Conservation (phyloP, 2,888 invertebrate genomes). For the Malthinus seriepunctatus region DNA sequence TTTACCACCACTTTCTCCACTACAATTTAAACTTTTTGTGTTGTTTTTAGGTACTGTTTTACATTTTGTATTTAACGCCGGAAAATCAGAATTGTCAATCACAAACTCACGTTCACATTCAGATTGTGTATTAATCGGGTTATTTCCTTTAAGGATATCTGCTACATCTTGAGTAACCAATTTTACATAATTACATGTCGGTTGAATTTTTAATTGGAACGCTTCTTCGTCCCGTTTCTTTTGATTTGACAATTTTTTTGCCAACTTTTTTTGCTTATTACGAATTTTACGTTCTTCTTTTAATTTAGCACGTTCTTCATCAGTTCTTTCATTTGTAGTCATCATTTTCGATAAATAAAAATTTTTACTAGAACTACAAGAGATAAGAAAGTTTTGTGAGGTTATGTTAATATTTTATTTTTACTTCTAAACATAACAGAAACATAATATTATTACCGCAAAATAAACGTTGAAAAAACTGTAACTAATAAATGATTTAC, state of each 20-base stretch:
- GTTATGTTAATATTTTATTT: no score
- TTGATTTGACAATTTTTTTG: background rate
- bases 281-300: conserved; percentile 1
- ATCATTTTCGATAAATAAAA: no score
- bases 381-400: no score
- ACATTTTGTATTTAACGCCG: conserved; percentile 6
- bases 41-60: background rate
- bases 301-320: background rate
- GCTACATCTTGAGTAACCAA: conserved; percentile 33
- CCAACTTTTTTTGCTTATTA: background rate
- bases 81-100: conserved; percentile 8
- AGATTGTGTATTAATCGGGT: background rate
- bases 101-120: background rate
- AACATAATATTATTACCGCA: no score
- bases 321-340: background rate
- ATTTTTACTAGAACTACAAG: no score
- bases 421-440: no score
- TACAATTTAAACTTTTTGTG: background rate
- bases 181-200: conserved; percentile 25
- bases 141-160: conserved; percentile 9
- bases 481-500: no score
- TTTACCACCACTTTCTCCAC: background rate
- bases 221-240: background rate
- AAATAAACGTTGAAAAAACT: no score
- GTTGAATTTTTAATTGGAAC: background rate